Conservation (phyloP, 2,888 invertebrate species). For the Perdita meconis region DNA sequence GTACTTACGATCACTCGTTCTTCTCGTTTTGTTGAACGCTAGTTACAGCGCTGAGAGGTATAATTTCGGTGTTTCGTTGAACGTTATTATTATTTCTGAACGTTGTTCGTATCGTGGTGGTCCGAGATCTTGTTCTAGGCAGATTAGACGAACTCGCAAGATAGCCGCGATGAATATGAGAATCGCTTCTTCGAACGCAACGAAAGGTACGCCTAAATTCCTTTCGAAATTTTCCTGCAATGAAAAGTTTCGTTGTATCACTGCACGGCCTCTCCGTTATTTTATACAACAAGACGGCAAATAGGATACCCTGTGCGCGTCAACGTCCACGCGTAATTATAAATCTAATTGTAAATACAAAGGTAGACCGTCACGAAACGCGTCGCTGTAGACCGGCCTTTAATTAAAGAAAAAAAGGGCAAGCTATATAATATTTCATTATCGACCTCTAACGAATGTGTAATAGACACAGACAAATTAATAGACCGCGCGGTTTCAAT, state of each 20-base stretch:
- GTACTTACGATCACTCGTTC: conserved; percentile 39
- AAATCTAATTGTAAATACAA: background rate
- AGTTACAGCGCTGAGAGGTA: conserved; percentile 76
- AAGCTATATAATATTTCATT: conserved; percentile 59
- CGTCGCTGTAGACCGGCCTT: background rate
- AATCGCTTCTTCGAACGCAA: conserved; percentile 64
- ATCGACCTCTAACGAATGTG: conserved; percentile 44
- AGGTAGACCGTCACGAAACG: background rate
- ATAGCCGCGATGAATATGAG: conserved; percentile 68
- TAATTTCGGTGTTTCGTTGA: conserved; percentile 77
- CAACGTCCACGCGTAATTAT: background rate
- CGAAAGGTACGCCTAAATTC: conserved; percentile 84
- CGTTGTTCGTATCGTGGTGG: conserved; percentile 67
- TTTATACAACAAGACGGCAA: background rate
- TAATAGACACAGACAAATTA: background rate
- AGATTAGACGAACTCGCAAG: conserved; percentile 68
- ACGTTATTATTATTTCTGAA: conserved; percentile 74
- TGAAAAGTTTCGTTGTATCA: conserved; percentile 17
- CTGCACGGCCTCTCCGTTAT: background rate
- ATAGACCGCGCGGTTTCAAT: too few species aligned
- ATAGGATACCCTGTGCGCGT: background rate
- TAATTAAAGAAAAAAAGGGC: conserved; percentile 37
- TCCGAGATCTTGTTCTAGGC: conserved; percentile 54
- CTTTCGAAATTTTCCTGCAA: conserved; percentile 84
- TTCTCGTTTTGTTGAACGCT: conserved; percentile 66